Base-by-base conservation (phyloP, 53 echinoderm and acorn worm genomes). In the Mesocentrotus franciscanus region DNA sequence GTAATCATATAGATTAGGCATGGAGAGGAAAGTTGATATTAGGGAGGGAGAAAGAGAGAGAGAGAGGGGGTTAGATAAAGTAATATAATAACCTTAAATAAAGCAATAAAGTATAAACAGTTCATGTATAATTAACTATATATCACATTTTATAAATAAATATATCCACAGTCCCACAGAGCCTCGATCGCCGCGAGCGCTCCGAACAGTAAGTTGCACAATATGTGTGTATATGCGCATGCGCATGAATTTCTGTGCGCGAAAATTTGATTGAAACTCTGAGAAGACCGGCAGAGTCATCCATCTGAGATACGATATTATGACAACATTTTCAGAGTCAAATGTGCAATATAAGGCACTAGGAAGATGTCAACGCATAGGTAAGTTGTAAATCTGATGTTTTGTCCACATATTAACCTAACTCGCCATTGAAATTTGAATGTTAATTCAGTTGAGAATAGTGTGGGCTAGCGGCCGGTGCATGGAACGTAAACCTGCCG, bases 401-500 rank as follows among this genome's bases (percentile, higher is more conserved):
- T 81, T 81, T 81, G 29, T 74, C 32, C 39, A 16, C 42, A 39
- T 81, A 74, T 20, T 8, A 81, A 42, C 42, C 42, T 33, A 42
- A 39, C 17, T 10, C 20, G 49, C 42, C 42, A 34, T 71, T 71
- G 22, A 71, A 22, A 18, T 0, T 78, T 16, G 78, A 78, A 36
- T 34, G 34, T 11, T 14, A 35, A 0, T 35, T 34, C 1, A n/a
- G 39, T 42, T 81, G 9, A 49, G 49, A 49, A 5, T 49, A 7
- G 49, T 81, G 74, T 74, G 0, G 29, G 0, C 30, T 74, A 27
- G 71, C 71, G 8, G 29, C 32, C 68, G 68, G 68, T 32, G 71
- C 42, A 22, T 81, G 81, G 42, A 16, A 39, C 39, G 42, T 81
- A 81, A 76, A 81, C 81, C 81, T 81, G 81, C 81, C 81, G 36